Conservation (phyloP, 1,140 invertebrate species). For the Zaprionus capensis region DNA sequence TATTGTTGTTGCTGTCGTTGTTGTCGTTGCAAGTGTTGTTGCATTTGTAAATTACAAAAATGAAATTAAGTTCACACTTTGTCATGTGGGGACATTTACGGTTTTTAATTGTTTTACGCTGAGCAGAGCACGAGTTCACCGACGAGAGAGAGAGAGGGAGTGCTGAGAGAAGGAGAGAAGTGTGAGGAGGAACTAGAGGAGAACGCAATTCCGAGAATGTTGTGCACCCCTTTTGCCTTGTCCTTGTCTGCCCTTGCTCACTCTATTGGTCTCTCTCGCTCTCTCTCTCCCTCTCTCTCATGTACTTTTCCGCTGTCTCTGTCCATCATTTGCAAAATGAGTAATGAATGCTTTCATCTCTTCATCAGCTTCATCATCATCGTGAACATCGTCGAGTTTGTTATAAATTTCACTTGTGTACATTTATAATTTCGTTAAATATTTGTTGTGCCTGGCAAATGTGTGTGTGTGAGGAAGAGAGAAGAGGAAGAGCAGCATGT, state of each 20-base stretch:
- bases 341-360: slow-evolving; percentile 57
- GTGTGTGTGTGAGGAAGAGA: slow-evolving; percentile 1
- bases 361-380: slow-evolving; percentile 32
- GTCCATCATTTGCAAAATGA: slow-evolving; percentile 49
- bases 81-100: slow-evolving; percentile 82
- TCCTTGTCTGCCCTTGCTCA: background rate
- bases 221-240: slow-evolving; percentile 36
- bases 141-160: background rate
- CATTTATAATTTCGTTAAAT: slow-evolving; percentile 77
- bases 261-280: background rate
- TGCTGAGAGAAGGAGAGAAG: background rate
- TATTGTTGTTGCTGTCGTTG: slow-evolving; percentile 22
- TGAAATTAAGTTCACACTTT: slow-evolving; percentile 83
- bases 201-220: slow-evolving; percentile 31
- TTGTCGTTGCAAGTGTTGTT: slow-evolving; percentile 37
- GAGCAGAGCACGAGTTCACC: slow-evolving; percentile 12
- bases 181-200: slow-evolving; percentile 8
- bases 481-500: background rate
- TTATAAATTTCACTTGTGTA: slow-evolving; percentile 65
- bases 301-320: background rate
- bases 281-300: background rate
- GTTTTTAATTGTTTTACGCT: slow-evolving; percentile 77
- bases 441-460: slow-evolving; percentile 46
- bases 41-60: slow-evolving; percentile 82
- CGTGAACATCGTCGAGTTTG: slow-evolving; percentile 40